Percentiles rank a stretch among this genome's conserved stretches.
Conservation (phyloP, 2,888 invertebrate genomes). For the Incurvaria masculella region DNA sequence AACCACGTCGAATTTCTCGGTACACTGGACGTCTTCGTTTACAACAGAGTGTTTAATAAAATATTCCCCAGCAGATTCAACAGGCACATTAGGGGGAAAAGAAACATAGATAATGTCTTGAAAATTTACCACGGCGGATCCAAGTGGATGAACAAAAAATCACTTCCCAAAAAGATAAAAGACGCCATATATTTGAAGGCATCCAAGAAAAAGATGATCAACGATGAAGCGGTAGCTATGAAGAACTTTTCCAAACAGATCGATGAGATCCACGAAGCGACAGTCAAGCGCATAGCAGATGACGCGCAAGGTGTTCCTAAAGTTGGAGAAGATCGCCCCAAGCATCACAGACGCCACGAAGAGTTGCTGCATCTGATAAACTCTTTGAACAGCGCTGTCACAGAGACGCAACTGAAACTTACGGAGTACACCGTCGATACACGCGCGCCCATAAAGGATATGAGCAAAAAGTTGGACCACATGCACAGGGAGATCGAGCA, state of each 20-base stretch:
- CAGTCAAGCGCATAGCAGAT: slow-evolving; percentile 20
- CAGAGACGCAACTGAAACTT: slow-evolving; percentile 30
- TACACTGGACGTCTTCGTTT: slow-evolving; percentile 49
- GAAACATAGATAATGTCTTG: slow-evolving; percentile 32
- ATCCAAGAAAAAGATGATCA: slow-evolving; percentile 36
- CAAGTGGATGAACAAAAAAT: slow-evolving; percentile 27
- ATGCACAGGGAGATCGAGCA: slow-evolving; percentile 33
- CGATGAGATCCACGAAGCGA: slow-evolving; percentile 35
- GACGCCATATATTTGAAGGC: slow-evolving; percentile 43
- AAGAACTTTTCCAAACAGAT: slow-evolving; percentile 31
- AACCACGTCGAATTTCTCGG: slow-evolving; percentile 56
- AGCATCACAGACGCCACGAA: slow-evolving; percentile 23
- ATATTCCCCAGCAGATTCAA: slow-evolving; percentile 34
- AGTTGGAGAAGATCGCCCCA: slow-evolving; percentile 14
- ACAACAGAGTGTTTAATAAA: slow-evolving; percentile 37
- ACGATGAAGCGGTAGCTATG: slow-evolving; percentile 29
- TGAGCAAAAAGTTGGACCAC: slow-evolving; percentile 40
- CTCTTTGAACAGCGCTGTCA: slow-evolving; percentile 31
- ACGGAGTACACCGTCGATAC: slow-evolving; percentile 25
- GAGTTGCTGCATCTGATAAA: slow-evolving; percentile 32
- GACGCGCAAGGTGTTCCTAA: not conserved
- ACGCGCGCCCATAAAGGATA: slow-evolving; percentile 25
- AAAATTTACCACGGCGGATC: slow-evolving; percentile 42
- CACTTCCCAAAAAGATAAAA: slow-evolving; percentile 33
- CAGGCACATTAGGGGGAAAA: slow-evolving; percentile 32